Evolutionary conservation across 2,888 invertebrate genomes (phyloP).

Genomic region (Tenthredo amoena): DNA sequence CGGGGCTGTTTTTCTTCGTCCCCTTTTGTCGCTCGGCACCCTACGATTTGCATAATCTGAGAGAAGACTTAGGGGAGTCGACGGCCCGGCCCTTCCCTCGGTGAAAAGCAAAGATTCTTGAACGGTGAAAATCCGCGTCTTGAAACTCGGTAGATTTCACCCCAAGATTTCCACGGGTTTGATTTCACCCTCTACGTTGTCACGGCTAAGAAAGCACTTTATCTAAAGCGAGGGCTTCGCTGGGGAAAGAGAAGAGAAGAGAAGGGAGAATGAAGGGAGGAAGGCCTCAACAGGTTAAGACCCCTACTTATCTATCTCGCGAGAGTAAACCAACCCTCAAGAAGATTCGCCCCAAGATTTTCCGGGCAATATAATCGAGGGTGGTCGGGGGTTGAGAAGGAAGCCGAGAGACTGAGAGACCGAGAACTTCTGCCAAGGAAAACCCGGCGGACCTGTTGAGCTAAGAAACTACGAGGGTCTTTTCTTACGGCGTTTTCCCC

Average conservation of each 20-base stretch:
- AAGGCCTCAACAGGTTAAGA: slow-evolving; percentile 74
- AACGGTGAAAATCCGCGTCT: slow-evolving; percentile 21
- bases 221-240: slow-evolving; percentile 16
- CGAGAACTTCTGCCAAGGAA: slow-evolving; percentile 34
- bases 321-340: slow-evolving; percentile 65
- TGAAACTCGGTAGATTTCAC: slow-evolving; percentile 44
- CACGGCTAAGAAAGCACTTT: slow-evolving; percentile 51
- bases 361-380: slow-evolving; percentile 57
- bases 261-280: slow-evolving; percentile 55
- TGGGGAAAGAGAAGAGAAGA: neutral
- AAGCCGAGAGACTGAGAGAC: neutral
- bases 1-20: neutral
- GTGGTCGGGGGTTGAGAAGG: neutral
- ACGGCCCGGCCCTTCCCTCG: neutral
- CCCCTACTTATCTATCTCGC: slow-evolving; percentile 53
- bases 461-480: slow-evolving; percentile 38
- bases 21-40: neutral
- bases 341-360: slow-evolving; percentile 62
- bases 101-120: slow-evolving; percentile 8
- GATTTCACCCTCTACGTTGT: slow-evolving; percentile 40
- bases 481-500: slow-evolving; percentile 39
- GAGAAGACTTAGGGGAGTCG: neutral
- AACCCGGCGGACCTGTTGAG: slow-evolving; percentile 45
- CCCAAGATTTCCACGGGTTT: slow-evolving; percentile 35
- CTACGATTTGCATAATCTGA: slow-evolving; percentile 9